Evolutionary conservation across 2,797 vertebrate species (phyloP), one percentile per base, ranked within the genome.

Genomic region (Acipenser ruthenus): DNA sequence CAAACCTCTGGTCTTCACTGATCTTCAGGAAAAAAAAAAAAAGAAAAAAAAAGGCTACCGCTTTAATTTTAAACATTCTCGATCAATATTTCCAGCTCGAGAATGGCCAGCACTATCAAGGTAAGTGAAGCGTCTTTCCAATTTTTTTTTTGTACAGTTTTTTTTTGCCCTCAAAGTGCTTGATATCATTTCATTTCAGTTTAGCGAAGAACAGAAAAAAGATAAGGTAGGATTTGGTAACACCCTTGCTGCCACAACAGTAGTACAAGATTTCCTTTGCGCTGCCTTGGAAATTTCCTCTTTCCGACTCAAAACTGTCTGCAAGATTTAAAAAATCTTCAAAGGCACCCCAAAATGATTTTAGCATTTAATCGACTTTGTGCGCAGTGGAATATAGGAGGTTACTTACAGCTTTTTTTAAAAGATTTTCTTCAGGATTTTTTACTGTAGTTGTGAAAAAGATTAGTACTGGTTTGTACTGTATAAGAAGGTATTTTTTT

Each of bases 71-170:
- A 83, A 82, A 87, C 85, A 88, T 86, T 90, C 87, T 76, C 76
- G 71, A 91, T 90, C 83, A 86, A 90, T 88, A 90, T 87, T 81
- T 37, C 86, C 84, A 85, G 86, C 81, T 86, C 81, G 75, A 73
- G 77, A 82, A 94, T 94, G 93, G 91, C 93, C 78, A 93, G 91
- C 86, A 93, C 93, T 68, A 93, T 94, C 78, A 94, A 94, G 93
- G 93, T 94, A 92, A 93, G 93, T 74, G 77, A 70, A 68, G 76
- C 76, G 74, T 71, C 23, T 37, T 77, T 73, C 69, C 79, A 72
- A 77, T 68, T 58, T 10, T 72, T 69, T 49, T 81, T 72, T 70
- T 82, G 78, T 77, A 73, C 69, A 76, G 75, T 78, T 86, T 85
- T 77, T 80, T 91, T 89, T 83, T 18, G 80, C 78, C 75, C 68